These are phyloP conservation scores for Ptycholaimellus sp. DNA, from an alignment of 2,888 invertebrate genomes.

Conservation along the genomic window DNA sequence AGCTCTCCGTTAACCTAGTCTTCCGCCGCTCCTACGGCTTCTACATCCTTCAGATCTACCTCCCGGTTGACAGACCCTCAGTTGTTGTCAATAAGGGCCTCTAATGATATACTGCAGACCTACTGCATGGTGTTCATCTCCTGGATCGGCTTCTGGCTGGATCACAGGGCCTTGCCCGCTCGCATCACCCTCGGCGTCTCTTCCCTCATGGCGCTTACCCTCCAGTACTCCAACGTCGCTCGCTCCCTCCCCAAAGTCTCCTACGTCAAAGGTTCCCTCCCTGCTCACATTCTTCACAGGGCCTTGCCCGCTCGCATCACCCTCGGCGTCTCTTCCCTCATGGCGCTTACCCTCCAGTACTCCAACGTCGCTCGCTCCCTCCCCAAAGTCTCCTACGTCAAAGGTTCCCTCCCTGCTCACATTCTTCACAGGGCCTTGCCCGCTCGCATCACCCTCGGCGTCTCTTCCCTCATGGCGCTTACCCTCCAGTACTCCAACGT, in stretches of 20 bases:
- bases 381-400: slow-evolving; percentile 23
- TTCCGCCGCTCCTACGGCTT: slow-evolving; percentile 21
- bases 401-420: too few relatives aligned
- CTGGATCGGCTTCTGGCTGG: slow-evolving; percentile 25
- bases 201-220: slow-evolving; percentile 22
- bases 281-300: too few relatives aligned
- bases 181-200: slow-evolving; percentile 20
- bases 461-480: slow-evolving; percentile 22
- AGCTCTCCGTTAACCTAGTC: slow-evolving; percentile 20
- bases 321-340: slow-evolving; percentile 20
- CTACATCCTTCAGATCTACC: slow-evolving; percentile 15
- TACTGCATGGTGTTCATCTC: slow-evolving; percentile 25
- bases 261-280: too few relatives aligned
- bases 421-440: too few relatives aligned
- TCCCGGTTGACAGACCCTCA: not conserved
- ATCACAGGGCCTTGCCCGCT: slow-evolving; percentile 15
- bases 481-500: slow-evolving; percentile 23
- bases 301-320: too few relatives aligned
- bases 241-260: slow-evolving; percentile 19
- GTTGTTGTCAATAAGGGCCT: not conserved
- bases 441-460: slow-evolving; percentile 19
- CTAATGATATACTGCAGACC: slow-evolving; percentile 22
- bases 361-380: slow-evolving; percentile 19
- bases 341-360: slow-evolving; percentile 24
- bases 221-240: slow-evolving; percentile 22